These are phyloP conservation scores for Meteorus sp. DNA, from an alignment of 1,140 invertebrate genomes.

Conservation along the genomic window DNA sequence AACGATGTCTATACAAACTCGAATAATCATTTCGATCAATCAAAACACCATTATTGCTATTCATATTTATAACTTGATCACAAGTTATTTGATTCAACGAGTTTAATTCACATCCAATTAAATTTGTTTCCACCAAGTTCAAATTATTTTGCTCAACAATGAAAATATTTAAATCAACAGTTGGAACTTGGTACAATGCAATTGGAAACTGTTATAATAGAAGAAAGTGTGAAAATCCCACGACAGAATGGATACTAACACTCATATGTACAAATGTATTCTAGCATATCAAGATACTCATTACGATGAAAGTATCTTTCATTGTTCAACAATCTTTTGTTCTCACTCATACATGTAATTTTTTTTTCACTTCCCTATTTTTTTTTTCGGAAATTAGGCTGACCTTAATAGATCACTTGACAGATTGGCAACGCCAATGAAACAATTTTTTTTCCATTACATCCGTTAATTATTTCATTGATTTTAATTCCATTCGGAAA, in stretches of 20 bases:
- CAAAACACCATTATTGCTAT: background rate
- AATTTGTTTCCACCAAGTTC: too few species aligned
- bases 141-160: too few species aligned
- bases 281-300: too few species aligned
- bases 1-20: constrained; percentile 43
- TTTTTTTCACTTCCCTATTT: constrained; percentile 11
- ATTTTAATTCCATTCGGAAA: too few species aligned
- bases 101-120: too few species aligned
- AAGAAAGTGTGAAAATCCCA: constrained; percentile 25
- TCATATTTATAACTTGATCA: too few species aligned
- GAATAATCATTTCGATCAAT: constrained; percentile 18
- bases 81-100: too few species aligned
- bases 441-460: background rate
- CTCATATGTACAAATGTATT: too few species aligned
- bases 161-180: too few species aligned
- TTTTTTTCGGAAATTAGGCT: background rate
- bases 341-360: background rate
- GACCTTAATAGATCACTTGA: constrained; percentile 11
- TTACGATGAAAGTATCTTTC: constrained; percentile 16
- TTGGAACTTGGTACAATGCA: background rate
- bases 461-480: background rate
- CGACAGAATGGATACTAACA: background rate
- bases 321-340: constrained; percentile 5
- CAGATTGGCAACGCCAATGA: constrained; percentile 5
- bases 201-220: constrained; percentile 1